These are phyloP conservation scores for Drosophila pegasa DNA, from an alignment of 2,888 invertebrate genomes.

Conservation along the genomic window DNA sequence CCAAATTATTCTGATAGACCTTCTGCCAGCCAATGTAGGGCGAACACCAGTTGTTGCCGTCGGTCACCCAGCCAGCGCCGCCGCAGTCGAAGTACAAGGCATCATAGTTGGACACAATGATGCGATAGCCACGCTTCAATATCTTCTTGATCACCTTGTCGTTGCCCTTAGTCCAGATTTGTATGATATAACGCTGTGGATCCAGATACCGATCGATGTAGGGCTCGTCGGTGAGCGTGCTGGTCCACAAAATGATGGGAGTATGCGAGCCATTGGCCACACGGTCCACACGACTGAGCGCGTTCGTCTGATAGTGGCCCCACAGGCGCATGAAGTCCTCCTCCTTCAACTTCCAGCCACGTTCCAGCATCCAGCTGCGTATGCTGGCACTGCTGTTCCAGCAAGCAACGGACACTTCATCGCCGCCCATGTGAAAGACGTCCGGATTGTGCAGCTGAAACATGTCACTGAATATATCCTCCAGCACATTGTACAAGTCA, in stretches of 20 bases:
- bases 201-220: constrained; percentile 89
- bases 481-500: constrained; percentile 88
- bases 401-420: constrained; percentile 89
- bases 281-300: constrained; percentile 80
- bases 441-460: constrained; percentile 87
- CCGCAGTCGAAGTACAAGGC: constrained; percentile 95
- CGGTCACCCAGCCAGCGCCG: constrained; percentile 92
- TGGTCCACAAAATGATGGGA: constrained; percentile 92
- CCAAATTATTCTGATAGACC: constrained; percentile 91
- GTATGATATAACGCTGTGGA: constrained; percentile 91
- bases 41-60: constrained; percentile 94
- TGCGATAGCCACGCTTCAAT: constrained; percentile 89
- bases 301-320: constrained; percentile 89
- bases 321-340: constrained; percentile 89
- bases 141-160: constrained; percentile 89
- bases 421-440: constrained; percentile 95
- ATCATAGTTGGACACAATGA: constrained; percentile 95
- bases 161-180: constrained; percentile 90
- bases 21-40: constrained; percentile 96
- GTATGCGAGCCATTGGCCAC: constrained; percentile 85
- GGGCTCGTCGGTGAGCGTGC: constrained; percentile 89
- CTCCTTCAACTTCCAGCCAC: constrained; percentile 87
- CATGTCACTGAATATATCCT: constrained; percentile 92
- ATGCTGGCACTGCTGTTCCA: constrained; percentile 91
- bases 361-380: constrained; percentile 88